These are phyloP conservation scores for Drosophila recens DNA, from an alignment of 2,888 invertebrate genomes.

Conservation along the genomic window DNA sequence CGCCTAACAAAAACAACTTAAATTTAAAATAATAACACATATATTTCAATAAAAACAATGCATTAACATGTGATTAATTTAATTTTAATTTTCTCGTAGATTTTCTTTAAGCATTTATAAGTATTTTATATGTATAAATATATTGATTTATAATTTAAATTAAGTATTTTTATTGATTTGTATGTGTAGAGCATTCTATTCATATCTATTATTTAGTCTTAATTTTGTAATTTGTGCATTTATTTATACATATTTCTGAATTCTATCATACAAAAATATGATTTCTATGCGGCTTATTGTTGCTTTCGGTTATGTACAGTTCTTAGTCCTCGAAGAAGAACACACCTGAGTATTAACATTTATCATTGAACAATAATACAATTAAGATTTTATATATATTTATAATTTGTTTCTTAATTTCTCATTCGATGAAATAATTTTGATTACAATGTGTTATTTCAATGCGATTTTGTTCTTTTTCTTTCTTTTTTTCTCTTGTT, in stretches of 20 bases:
- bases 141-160: constrained; percentile 28
- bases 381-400: constrained; percentile 15
- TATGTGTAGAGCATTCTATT: constrained; percentile 32
- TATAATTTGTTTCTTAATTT: constrained; percentile 25
- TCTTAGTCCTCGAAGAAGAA: constrained; percentile 9
- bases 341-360: constrained; percentile 24
- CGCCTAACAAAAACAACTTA: constrained; percentile 29
- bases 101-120: constrained; percentile 39
- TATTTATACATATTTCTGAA: constrained; percentile 41
- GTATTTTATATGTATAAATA: constrained; percentile 18
- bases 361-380: constrained; percentile 6
- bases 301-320: constrained; percentile 45
- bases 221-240: constrained; percentile 59
- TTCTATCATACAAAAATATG: constrained; percentile 17
- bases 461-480: constrained; percentile 79
- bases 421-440: constrained; percentile 27
- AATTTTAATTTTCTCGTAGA: constrained; percentile 34
- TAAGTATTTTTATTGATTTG: constrained; percentile 37
- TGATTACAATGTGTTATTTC: constrained; percentile 53
- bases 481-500: constrained; percentile 74
- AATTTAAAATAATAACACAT: constrained; percentile 8
- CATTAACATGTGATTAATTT: constrained; percentile 48
- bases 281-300: constrained; percentile 53
- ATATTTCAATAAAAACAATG: constrained; percentile 27
- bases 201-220: constrained; percentile 34